Base-by-base conservation (phyloP, 2,797 vertebrate genomes). In the Fistularia tabacaria region DNA sequence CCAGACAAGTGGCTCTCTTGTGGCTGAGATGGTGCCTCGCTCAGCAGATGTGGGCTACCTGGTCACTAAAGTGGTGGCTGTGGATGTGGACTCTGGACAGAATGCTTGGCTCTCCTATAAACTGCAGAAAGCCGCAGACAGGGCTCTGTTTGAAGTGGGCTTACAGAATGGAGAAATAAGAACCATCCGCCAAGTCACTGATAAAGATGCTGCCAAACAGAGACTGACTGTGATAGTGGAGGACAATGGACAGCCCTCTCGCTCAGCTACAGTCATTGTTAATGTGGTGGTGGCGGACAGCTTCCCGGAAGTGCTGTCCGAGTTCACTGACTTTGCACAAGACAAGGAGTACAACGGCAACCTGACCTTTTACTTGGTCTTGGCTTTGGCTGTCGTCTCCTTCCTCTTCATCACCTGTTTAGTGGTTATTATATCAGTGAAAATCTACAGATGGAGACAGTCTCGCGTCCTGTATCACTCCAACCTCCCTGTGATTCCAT, bases 71-170 rank as follows among this genome's bases (percentile, higher is more conserved):
- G 87, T 91, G 14, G 87, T 92, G 69, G 90, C 89, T 5, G 89
- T 92, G 61, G 87, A 89, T 74, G 81, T 83, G 69, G 88, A 90
- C 76, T 89, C 85, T 64, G 85, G 72, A 62, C 86, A 88, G 81
- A 91, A 91, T 39, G 85, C 89, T 62, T 92, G 89, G 90, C 89
- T 92, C 59, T 91, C 90, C 50, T 92, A 90, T 75, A 83, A 88
- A 81, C 79, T 91, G 38, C 87, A 90, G 50, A 90, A 90, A 88
- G 77, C 85, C 71, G 85, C 89, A 61, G 91, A 92, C 72, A 91
- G 87, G 39, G 83, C 87, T 36, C 83, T 93, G 64, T 92, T 93
- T 86, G 87, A 81, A 78, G 89, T 92, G 83, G 87, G 88, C 38
- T 76, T 68, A 79, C 90, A 92, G 77, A 92, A 89, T 73, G 91